phyloP scores from a whole-genome alignment of 2,888 invertebrate genomes.

The Xestia xanthographa region DNA sequence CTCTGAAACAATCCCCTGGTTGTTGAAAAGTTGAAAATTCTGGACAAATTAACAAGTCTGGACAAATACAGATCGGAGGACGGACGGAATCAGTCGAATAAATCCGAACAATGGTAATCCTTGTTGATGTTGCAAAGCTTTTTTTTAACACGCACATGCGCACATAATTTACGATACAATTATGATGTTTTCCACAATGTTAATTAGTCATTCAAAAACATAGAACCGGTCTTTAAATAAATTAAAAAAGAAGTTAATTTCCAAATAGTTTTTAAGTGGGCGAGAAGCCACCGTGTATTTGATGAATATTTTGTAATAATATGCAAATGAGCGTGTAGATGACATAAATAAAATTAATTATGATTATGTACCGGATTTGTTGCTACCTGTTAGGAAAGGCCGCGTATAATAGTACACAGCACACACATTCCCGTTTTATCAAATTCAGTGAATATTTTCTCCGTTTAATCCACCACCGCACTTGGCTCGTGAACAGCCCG shows the following conservation, averaged over 20 bases:
- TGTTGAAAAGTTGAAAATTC: not conserved
- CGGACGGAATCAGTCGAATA: not conserved
- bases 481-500: no score
- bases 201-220: conserved; percentile 17
- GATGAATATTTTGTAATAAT: conserved; percentile 4
- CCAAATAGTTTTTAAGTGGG: conserved; percentile 8
- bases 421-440: not conserved
- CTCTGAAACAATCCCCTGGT: not conserved
- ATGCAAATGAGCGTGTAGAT: conserved; percentile 18
- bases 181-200: not conserved
- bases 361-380: not conserved
- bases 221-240: conserved; percentile 17
- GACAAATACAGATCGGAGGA: not conserved
- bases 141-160: no score
- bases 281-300: not conserved
- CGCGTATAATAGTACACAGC: not conserved
- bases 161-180: conserved; percentile 15
- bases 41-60: not conserved
- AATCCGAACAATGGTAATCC: not conserved
- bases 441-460: not conserved
- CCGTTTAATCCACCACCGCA: not conserved
- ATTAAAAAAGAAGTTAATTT: conserved; percentile 8
- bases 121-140: not conserved
- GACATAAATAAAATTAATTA: conserved; percentile 17
- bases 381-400: not conserved